phyloP scores from a whole-genome alignment of 2,888 invertebrate genomes.

The Aethes cnicana region DNA sequence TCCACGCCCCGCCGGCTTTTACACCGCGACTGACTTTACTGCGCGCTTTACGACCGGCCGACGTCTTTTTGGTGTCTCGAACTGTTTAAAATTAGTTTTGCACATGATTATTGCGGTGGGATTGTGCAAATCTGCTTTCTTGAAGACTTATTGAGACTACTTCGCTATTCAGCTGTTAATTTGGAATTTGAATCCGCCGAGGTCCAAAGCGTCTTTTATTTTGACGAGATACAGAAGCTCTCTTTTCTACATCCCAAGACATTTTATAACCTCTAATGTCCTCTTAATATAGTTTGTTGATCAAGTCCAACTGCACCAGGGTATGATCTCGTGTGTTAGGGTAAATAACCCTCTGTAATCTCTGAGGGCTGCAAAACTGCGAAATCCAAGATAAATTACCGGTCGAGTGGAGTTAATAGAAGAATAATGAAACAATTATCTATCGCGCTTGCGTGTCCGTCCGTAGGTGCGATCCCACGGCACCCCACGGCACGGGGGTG shows the following conservation, averaged over 20 bases:
- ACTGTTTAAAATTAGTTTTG: slow-evolving; percentile 44
- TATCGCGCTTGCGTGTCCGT: slow-evolving; percentile 66
- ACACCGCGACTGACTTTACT: slow-evolving; percentile 60
- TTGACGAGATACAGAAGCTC: too few species aligned
- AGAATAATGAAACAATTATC: slow-evolving; percentile 81
- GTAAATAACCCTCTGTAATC: slow-evolving; percentile 18
- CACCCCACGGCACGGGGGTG: slow-evolving; percentile 57
- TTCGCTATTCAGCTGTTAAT: background rate
- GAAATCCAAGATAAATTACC: slow-evolving; percentile 59
- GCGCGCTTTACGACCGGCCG: slow-evolving; percentile 63
- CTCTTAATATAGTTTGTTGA: background rate
- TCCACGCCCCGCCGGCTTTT: slow-evolving; percentile 66
- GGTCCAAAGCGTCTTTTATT: too few species aligned
- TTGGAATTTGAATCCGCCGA: background rate
- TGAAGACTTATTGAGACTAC: slow-evolving; percentile 5
- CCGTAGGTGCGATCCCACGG: slow-evolving; percentile 52
- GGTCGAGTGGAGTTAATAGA: slow-evolving; percentile 76
- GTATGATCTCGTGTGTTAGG: slow-evolving; percentile 8
- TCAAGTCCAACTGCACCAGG: background rate
- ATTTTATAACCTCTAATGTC: too few species aligned
- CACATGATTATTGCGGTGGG: slow-evolving; percentile 29
- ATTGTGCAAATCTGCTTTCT: slow-evolving; percentile 18
- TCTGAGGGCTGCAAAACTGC: slow-evolving; percentile 23
- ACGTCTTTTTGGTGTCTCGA: slow-evolving; percentile 60
- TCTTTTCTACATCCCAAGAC: too few species aligned